Base-by-base conservation (phyloP, 2,888 invertebrate species). In the Nymphalis urticae region DNA sequence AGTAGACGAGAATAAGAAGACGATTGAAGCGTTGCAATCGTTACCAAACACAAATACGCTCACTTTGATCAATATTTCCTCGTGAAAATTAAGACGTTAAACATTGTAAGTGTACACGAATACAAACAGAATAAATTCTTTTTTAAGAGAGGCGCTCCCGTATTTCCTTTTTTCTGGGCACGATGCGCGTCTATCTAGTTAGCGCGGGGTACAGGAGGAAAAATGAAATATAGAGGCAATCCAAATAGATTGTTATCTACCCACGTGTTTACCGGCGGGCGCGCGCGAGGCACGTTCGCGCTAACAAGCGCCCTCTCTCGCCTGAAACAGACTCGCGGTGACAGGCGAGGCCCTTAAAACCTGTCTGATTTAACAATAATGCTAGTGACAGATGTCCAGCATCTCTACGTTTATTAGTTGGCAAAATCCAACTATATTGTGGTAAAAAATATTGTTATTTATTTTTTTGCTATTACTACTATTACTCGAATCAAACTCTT, bases 221-320 rank as follows among this genome's bases (percentile, higher is more conserved):
- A 92, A 92, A 93, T 92, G 91, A 93, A 89, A 92, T 93, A 93
- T 92, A 92, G 91, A 89, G 90, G 90, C 93, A 93, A 93, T 93
- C 88, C 92, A 89, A 92, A 90, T 89, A 91, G 92, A 93, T 93
- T 90, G 93, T 92, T 93, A 93, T 93, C 93, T 89, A 89, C 90
- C 90, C 92, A 89, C 90, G 90, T 91, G 91, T 92, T 91, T 90
- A 87, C 92, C 87, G 87, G 87, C 84, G 86, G 87, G 83, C 85
- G 85, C 81, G 68, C 56, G 54, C 84, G 87, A 82, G 88, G 89
- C 91, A 91, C 91, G 92, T 90, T 86, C 91, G 82, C 84, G 82
- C 87, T 91, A 91, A 92, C 92, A 90, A 90, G 90, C 86, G 80
- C 80, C 84, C 83, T 81, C 82, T 42, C 75, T 81, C 79, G 79